These are phyloP conservation scores for Leuctra nigra DNA, from an alignment of 2,888 invertebrate species.

Conservation along the genomic window DNA sequence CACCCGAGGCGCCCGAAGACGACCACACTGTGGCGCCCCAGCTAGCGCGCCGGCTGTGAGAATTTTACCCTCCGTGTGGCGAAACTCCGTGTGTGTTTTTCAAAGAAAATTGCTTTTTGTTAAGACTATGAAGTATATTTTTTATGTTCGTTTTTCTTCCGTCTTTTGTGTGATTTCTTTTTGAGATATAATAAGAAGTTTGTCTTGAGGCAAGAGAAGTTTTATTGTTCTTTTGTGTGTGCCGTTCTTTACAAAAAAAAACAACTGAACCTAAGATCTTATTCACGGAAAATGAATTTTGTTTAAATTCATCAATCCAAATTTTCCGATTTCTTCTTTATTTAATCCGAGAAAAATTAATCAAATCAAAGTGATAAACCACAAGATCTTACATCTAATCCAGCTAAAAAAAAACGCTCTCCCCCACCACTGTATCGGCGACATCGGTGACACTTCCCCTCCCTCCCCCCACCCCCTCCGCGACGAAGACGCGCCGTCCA, in stretches of 20 bases:
- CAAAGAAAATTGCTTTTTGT: not conserved
- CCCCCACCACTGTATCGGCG: not conserved
- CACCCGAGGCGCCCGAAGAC: not conserved
- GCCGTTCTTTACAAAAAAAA: not conserved
- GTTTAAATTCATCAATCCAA: no score
- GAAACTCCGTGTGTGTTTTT: no score
- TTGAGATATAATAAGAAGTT: not conserved
- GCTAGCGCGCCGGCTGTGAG: not conserved
- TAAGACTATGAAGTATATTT: no score
- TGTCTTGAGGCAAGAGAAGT: not conserved
- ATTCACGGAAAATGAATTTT: no score
- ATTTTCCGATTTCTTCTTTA: no score
- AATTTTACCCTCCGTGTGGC: not conserved
- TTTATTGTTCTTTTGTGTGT: slow-evolving; percentile 3
- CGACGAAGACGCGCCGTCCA: slow-evolving; percentile 34
- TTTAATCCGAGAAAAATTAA: no score
- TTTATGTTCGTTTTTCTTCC: no score
- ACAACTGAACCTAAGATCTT: no score
- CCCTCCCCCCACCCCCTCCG: slow-evolving; percentile 44
- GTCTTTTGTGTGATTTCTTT: not conserved
- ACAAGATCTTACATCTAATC: not conserved
- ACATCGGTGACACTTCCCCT: slow-evolving; percentile 38
- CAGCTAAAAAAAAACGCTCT: no score
- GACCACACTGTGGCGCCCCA: slow-evolving; percentile 2
- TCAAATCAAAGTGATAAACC: not conserved